Evolutionary conservation across 2,113 vertebrate species (phyloP).

Genomic region (Tetrao urogallus): DNA sequence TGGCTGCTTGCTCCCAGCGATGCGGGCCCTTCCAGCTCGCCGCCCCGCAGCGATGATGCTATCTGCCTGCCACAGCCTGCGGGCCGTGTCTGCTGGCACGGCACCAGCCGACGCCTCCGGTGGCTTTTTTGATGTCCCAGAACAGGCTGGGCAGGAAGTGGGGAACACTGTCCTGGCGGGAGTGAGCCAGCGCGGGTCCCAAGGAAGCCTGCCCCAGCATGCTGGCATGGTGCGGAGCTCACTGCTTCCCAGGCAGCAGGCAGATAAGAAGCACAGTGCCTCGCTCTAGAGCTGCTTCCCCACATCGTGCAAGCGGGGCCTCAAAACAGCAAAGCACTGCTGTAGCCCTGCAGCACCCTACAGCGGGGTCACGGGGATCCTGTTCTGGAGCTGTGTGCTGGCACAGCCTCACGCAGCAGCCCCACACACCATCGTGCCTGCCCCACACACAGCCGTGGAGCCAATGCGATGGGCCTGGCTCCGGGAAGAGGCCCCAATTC

Average conservation of each 20-base stretch:
- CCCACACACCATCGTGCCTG: no score
- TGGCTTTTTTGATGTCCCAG: slow-evolving; percentile 43
- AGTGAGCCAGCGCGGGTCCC: neutral
- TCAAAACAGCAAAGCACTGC: no score
- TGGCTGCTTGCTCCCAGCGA: accelerated
- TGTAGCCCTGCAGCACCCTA: no score
- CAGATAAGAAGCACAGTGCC: neutral
- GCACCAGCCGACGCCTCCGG: neutral
- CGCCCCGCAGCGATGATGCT: neutral
- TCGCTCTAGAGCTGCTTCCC: neutral
- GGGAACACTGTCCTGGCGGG: neutral
- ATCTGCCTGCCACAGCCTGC: neutral
- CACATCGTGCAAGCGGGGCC: neutral
- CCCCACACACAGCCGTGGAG: no score
- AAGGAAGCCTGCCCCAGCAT: neutral
- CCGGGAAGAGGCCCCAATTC: no score
- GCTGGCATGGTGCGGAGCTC: neutral
- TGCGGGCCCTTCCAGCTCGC: neutral
- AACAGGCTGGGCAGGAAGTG: slow-evolving; percentile 16
- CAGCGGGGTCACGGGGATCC: accelerated
- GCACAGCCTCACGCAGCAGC: neutral
- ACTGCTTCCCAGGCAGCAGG: neutral
- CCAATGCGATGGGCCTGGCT: no score
- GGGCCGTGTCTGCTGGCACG: neutral
- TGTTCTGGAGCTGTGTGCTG: no score